Evolutionary conservation across 2,888 invertebrate species (phyloP), one percentile per base, ranked within the genome.

Genomic region (Smittia sp.): DNA sequence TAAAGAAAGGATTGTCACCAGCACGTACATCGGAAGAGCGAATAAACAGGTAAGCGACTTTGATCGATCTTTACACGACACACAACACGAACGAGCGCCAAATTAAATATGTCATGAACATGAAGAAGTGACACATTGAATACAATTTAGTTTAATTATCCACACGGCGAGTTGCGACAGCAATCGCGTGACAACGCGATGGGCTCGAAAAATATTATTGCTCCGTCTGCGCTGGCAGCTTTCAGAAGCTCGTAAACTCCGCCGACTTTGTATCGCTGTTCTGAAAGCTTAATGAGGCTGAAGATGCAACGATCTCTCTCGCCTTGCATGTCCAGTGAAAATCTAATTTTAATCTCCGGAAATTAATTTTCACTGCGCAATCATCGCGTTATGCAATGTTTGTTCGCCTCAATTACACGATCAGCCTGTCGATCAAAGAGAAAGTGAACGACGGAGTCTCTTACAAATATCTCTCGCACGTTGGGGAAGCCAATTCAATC

Each of bases 21-120:
- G 58, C 38, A 72, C 72, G 1, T 72, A 72, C 38, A 58, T 72
- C 24, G 72, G 72, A 62, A 25, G 72, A n/a, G 39, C 20, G 22
- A 58, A 22, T 22, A 62, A 72, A 24, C 58, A 72, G 72, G 72
- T 72, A 13, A 72, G 58, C 4, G 13, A 25, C 11, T 15, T 20
- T 7, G 3, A 22, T 6, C 58, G 22, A 62, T 18, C 7, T 62
- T 62, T 62, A 39, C 39, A 39, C 13, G 11, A n/a, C 52, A 52
- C 7, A 52, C 52, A 39, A 39, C 15, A 52, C 38, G 38, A 38
- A 38, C 6, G 38, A 38, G 11, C 38, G 38, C 11, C 38, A 38
- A 38, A 38, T 38, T 38, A 38, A 38, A 9, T 38, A 6, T 38
- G 38, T 38, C 46, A n/a, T 46, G n/a, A 46, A 6, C 46, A 46